Percentiles rank a stretch among this genome's conserved stretches.
Conservation (phyloP, 2,888 invertebrate genomes). For the Rhagonycha fulva region DNA sequence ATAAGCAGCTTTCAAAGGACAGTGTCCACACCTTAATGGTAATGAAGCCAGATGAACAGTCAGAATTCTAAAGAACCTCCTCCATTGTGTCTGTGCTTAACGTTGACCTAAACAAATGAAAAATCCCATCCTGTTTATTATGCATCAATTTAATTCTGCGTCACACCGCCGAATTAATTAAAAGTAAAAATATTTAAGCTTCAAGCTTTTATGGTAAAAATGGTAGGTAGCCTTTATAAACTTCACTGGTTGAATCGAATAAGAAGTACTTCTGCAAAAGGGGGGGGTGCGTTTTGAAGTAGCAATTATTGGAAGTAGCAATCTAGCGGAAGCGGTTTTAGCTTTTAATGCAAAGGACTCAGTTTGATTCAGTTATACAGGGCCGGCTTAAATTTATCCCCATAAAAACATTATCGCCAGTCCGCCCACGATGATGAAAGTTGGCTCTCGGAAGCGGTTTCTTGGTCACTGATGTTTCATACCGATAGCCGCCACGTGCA, state of each 20-base stretch:
- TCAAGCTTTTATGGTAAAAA: not conserved
- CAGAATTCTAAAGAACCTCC: slow-evolving; percentile 32
- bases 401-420: not conserved
- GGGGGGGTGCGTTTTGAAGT: too few relatives aligned
- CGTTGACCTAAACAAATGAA: not conserved
- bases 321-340: too few relatives aligned
- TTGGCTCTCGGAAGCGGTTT: slow-evolving; percentile 33
- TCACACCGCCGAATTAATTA: not conserved
- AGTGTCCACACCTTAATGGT: slow-evolving; percentile 45
- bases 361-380: too few relatives aligned
- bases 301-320: too few relatives aligned
- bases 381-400: too few relatives aligned
- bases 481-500: slow-evolving; percentile 52
- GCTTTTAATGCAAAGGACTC: too few relatives aligned
- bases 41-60: slow-evolving; percentile 44
- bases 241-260: too few relatives aligned
- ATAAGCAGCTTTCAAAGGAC: slow-evolving; percentile 22
- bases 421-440: not conserved
- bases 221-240: too few relatives aligned
- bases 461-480: slow-evolving; percentile 43
- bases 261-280: too few relatives aligned
- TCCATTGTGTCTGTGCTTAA: slow-evolving; percentile 24
- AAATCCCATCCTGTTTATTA: not conserved
- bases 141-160: not conserved
- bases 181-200: not conserved